Evolutionary conservation across 35 echinoderm and acorn worm species (phyloP), one percentile per base, ranked within the genome.

Genomic region (Stichopus chloronotus): DNA sequence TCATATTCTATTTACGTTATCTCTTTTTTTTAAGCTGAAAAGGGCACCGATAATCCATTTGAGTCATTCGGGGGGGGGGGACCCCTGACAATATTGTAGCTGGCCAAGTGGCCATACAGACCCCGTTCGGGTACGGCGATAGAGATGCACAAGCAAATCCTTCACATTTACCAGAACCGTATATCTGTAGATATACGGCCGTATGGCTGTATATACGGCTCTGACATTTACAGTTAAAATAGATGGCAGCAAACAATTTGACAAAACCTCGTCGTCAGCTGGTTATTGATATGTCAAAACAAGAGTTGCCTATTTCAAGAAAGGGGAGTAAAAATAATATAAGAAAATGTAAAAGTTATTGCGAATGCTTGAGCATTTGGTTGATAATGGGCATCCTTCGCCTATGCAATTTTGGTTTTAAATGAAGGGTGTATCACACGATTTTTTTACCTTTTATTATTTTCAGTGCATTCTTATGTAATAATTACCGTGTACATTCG

Each of bases 181-280:
- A 43, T 43, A 43, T 43, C 30, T 43, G n/a, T n/a, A n/a, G n/a
- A n/a, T n/a, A n/a, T n/a, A n/a, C n/a, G n/a, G n/a, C n/a, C n/a
- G n/a, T n/a, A n/a, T n/a, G n/a, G n/a, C 30, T 43, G 30, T 43
- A n/a, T n/a, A n/a, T n/a, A 43, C 30, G 30, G 30, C 30, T 43
- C 30, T 43, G 30, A 43, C 30, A 43, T 43, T 43, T 43, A 43
- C 30, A 43, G 30, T 1, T 52, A 23, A 12, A 52, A 87, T 87
- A 10, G 87, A 59, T 17, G 87, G 87, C 87, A 63, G 20, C 87
- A 89, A 12, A 24, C 61, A 72, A 8, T 72, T 89, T 43, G 60
- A 71, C 71, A 72, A 89, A 89, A 89, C 9, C 87, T 71, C 87
- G 57, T 53, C 12, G 87, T 89, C 87, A 89, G 87, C 87, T 89